Evolutionary conservation across 2,888 invertebrate genomes (phyloP), one percentile per base, ranked within the genome.

Genomic region (Graphium colonna): DNA sequence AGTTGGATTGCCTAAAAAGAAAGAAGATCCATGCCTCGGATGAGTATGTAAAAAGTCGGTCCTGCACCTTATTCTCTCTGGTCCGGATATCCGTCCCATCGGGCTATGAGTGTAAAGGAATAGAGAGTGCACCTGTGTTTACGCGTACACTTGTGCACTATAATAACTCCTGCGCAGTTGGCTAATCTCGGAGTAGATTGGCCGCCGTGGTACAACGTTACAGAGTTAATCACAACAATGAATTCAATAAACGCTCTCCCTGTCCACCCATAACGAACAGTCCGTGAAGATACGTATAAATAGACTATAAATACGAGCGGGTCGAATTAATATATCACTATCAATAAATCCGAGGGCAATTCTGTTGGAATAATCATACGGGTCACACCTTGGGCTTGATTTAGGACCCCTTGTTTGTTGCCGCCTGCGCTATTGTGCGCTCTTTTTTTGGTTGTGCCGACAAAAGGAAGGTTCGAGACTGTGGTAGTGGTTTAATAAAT

Each of bases 291-390:
- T 18, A 64, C 51, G 57, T 60, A 67, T 53, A 59, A 61, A 67
- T 61, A 54, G 56, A 60, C 43, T 45, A 52, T 55, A 55, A 59
- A 55, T 48, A 52, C 48, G 55, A 52, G 55, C 48, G 43, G 56
- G 33, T 49, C 51, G 55, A 59, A 62, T 63, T 65, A 63, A 63
- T 65, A 63, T 60, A 62, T 65, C 63, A 63, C 63, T 63, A 59
- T 62, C 61, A 63, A 63, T 62, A 59, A 60, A 55, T 59, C 58
- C 54, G 50, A 48, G 50, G 51, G 55, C 52, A 58, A 58, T 62
- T 58, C 57, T 60, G 53, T 55, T 51, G 51, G 55, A 51, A 57
- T 58, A 58, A 61, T 59, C 52, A 48, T 36, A 41, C 58, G 57
- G 60, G 61, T 61, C 60, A 59, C 65, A 65, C 62, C 61, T 62